Evolutionary conservation across 2,888 invertebrate genomes (phyloP).

Genomic region (Chesias legatella): DNA sequence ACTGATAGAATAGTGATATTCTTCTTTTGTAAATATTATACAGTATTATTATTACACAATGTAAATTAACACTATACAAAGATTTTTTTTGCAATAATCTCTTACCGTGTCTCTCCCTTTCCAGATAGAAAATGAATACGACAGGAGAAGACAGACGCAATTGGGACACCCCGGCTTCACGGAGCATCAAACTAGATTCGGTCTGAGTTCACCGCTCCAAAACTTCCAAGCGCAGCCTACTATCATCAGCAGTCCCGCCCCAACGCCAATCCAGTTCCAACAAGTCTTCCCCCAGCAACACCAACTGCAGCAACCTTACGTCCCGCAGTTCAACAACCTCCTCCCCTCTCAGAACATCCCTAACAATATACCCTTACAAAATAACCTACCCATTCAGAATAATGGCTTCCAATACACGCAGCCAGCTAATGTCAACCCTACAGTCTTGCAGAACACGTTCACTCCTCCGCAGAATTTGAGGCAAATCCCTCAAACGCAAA

Average conservation of each 20-base stretch:
- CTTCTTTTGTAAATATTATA: too few species aligned
- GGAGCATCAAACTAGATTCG: conserved; percentile 74
- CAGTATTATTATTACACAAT: too few species aligned
- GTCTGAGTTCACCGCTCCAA: conserved; percentile 64
- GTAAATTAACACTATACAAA: too few species aligned
- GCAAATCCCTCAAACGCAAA: conserved; percentile 48
- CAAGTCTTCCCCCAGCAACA: conserved; percentile 44
- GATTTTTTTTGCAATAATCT: not conserved
- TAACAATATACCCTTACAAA: conserved; percentile 40
- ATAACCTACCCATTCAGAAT: conserved; percentile 43
- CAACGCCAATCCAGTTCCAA: conserved; percentile 55
- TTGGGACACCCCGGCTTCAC: conserved; percentile 64
- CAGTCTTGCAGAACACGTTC: conserved; percentile 48
- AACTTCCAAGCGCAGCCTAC: conserved; percentile 56
- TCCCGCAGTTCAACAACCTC: conserved; percentile 64
- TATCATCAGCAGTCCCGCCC: conserved; percentile 50
- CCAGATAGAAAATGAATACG: conserved; percentile 76
- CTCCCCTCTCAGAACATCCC: conserved; percentile 50
- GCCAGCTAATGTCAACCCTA: conserved; percentile 42
- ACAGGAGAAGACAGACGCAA: conserved; percentile 66
- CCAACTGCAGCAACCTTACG: conserved; percentile 51
- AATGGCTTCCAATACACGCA: conserved; percentile 59
- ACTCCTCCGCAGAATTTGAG: conserved; percentile 49
- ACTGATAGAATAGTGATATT: too few species aligned
- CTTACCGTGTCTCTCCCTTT: conserved; percentile 36